Percentiles rank a stretch among this genome's conserved stretches.
Evolutionary conservation across 2,113 vertebrate genomes (phyloP).

Genomic region (Hemicordylus capensis): DNA sequence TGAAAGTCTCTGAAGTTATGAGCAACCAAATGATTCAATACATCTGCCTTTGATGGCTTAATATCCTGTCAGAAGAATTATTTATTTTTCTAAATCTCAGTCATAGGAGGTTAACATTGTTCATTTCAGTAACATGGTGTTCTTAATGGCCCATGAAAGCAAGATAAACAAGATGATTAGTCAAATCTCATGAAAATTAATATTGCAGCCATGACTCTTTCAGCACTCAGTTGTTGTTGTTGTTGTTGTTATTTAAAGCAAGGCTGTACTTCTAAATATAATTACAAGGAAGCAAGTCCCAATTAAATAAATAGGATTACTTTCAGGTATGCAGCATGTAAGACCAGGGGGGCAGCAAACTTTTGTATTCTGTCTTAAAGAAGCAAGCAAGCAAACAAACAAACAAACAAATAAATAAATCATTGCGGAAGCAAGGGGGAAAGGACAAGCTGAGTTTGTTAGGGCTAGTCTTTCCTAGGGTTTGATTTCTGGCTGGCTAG

Average conservation of each 20-base stretch:
- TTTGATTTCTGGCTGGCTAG: too few relatives aligned
- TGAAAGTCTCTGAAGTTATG: neutral
- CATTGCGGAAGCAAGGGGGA: too few relatives aligned
- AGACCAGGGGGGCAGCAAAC: neutral
- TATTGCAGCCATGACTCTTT: neutral
- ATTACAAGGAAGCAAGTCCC: neutral
- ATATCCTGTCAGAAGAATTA: neutral
- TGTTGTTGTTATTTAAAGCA: neutral
- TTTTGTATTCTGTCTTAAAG: neutral
- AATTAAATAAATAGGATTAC: neutral
- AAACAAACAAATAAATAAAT: too few relatives aligned
- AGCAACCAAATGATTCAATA: slow-evolving; percentile 18
- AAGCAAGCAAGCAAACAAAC: too few relatives aligned
- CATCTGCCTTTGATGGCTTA: neutral
- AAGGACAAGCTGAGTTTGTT: too few relatives aligned
- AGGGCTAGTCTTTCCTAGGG: too few relatives aligned
- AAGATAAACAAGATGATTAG: neutral
- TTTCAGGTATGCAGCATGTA: neutral
- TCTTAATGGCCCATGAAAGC: slow-evolving; percentile 11
- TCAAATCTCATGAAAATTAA: neutral
- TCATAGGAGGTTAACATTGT: neutral
- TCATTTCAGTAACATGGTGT: neutral
- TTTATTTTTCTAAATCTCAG: neutral
- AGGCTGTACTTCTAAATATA: neutral
- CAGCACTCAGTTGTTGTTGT: too few relatives aligned